Conservation (phyloP, 2,888 invertebrate genomes). For the Brenthis ino region DNA sequence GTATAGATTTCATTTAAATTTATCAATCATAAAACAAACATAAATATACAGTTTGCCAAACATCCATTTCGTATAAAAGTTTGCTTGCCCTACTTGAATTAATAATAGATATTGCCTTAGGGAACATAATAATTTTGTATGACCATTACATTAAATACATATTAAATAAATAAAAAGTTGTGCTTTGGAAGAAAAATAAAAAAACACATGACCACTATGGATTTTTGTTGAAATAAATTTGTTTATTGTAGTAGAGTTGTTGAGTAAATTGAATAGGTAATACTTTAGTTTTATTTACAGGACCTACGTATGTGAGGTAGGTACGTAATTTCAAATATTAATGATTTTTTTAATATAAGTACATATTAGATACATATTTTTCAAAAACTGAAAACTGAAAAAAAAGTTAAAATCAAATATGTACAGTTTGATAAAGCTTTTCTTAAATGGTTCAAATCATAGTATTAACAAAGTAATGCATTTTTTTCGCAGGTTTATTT, state of each 20-base stretch:
- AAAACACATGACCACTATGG: conserved; percentile 3
- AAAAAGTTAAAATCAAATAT: too few species aligned
- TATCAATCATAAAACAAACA: conserved; percentile 4
- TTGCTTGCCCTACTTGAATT: conserved; percentile 17
- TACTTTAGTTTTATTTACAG: conserved; percentile 11
- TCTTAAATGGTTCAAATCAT: too few species aligned
- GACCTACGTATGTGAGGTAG: background rate
- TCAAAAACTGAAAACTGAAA: too few species aligned
- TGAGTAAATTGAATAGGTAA: background rate
- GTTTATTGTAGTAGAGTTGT: background rate
- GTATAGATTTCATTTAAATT: too few species aligned
- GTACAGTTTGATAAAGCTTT: too few species aligned
- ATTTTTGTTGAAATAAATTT: background rate
- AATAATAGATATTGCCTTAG: conserved; percentile 29
- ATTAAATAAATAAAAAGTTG: conserved; percentile 3
- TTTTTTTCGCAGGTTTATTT: too few species aligned
- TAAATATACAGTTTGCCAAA: background rate
- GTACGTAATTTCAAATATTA: background rate
- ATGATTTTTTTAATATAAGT: too few species aligned
- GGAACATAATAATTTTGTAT: conserved; percentile 28
- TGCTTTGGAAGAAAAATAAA: background rate
- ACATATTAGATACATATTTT: too few species aligned
- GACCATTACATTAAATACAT: conserved; percentile 5
- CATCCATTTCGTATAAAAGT: conserved; percentile 16
- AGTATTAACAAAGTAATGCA: too few species aligned